Evolutionary conservation across 2,113 vertebrate genomes (phyloP), one percentile per base, ranked within the genome.

Genomic region (Anolis sagrei): DNA sequence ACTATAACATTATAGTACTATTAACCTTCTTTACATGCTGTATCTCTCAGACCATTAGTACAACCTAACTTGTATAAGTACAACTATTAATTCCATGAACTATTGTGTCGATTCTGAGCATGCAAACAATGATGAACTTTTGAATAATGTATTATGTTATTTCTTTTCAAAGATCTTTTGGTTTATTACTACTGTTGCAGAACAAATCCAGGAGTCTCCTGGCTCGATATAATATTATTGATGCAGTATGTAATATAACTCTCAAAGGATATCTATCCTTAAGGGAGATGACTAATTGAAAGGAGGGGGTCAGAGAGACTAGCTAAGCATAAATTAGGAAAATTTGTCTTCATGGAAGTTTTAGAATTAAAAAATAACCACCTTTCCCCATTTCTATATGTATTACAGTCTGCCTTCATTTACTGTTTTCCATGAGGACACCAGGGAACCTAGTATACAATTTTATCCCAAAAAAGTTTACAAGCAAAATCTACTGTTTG

Each of bases 141-240:
- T 79, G 81, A 34, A n/a, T 39, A 82, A 49, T 18, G 82, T 90
- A 76, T 18, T 32, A 16, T 10, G 2, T 21, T 44, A 1, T 34
- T 58, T 76, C 3, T 36, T 88, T 29, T 27, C 85, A 82, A 88
- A 61, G 54, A 89, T 39, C 62, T 81, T 81, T 68, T 44, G 68
- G 66, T 68, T 80, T 68, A 81, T 81, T 44, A 39, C 39, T 44
- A 48, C 27, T n/a, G 27, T 68, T 80, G n/a, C 16, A 29, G 39
- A 62, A 80, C 36, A 80, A n/a, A 80, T 80, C 39, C 25, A 76
- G 29, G 49, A 54, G 7, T 6, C 51, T 4, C 2, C 19, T 7
- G 6, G 77, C 34, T 11, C 69, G 62, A 48, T 68, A 51, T 84
- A 29, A 84, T 70, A 27, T 77, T 69, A 54, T 21, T 69, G 44